Conservation (phyloP, 2,113 vertebrate species). For the Sceloporus tristichus region DNA sequence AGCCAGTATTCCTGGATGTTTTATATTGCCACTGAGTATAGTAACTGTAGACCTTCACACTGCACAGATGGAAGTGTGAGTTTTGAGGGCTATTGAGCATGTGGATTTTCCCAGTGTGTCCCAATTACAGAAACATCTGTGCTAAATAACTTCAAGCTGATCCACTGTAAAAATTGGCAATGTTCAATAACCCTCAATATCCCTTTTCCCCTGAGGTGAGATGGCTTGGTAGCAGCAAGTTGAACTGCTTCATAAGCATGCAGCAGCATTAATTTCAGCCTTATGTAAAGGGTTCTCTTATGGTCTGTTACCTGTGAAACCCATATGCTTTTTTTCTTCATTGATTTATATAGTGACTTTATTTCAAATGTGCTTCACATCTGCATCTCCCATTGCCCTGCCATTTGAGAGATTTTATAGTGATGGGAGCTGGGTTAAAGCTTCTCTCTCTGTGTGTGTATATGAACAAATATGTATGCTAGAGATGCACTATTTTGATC, state of each 20-base stretch:
- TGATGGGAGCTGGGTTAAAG: neutral
- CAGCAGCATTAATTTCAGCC: conserved; percentile 73
- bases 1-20: conserved; percentile 67
- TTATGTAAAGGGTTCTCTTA: conserved; percentile 74
- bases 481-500: neutral
- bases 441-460: conserved; percentile 45
- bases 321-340: conserved; percentile 69
- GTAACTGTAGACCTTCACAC: conserved; percentile 67
- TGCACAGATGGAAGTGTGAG: conserved; percentile 80
- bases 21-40: conserved; percentile 60
- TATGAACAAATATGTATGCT: neutral
- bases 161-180: conserved; percentile 80
- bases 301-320: conserved; percentile 74
- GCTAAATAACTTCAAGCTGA: conserved; percentile 85
- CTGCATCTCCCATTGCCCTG: conserved; percentile 59
- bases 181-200: conserved; percentile 80
- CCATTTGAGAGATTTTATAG: neutral
- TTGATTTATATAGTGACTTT: conserved; percentile 53
- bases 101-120: conserved; percentile 83
- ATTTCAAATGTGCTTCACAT: conserved; percentile 58
- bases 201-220: conserved; percentile 68
- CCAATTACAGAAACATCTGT: conserved; percentile 85
- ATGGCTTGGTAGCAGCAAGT: conserved; percentile 69
- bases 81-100: conserved; percentile 80
- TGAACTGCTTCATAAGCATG: conserved; percentile 70